Evolutionary conservation across 1,140 invertebrate genomes (phyloP).

Genomic region (Odontomachus brunneus): DNA sequence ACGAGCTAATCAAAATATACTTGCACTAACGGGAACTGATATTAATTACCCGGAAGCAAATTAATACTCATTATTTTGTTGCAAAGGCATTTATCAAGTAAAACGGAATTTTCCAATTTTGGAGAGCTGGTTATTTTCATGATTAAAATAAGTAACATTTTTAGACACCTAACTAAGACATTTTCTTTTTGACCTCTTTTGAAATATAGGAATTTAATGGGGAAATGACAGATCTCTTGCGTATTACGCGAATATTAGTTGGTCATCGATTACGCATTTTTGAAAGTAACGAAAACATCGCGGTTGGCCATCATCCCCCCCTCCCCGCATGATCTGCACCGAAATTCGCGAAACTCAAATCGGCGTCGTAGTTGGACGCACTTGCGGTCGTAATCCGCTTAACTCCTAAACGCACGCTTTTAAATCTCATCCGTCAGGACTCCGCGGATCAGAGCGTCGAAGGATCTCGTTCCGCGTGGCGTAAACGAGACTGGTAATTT

Average conservation of each 20-base stretch:
- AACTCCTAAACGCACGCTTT: conserved; percentile 8
- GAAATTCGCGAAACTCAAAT: conserved; percentile 9
- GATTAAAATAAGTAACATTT: too few relatives aligned
- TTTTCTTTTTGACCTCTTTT: too few relatives aligned
- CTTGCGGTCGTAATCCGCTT: conserved; percentile 37
- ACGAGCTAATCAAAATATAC: not conserved
- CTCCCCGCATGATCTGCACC: not conserved
- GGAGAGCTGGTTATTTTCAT: too few relatives aligned
- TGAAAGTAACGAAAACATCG: not conserved
- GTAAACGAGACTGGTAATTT: conserved; percentile 75
- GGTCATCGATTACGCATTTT: too few relatives aligned
- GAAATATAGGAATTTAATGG: too few relatives aligned
- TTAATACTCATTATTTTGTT: too few relatives aligned
- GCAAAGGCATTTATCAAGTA: too few relatives aligned
- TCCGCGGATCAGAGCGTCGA: conserved; percentile 4
- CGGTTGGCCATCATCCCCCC: not conserved
- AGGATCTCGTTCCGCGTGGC: conserved; percentile 50
- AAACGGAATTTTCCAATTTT: too few relatives aligned
- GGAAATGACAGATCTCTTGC: too few relatives aligned
- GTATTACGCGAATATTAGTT: too few relatives aligned
- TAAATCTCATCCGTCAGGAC: conserved; percentile 44
- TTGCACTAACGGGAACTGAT: too few relatives aligned
- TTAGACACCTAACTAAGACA: too few relatives aligned
- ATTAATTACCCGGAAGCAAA: not conserved
- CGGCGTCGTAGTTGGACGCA: conserved; percentile 13